Base-by-base conservation (phyloP, 2,113 vertebrate genomes). In the Cromileptes altivelis region DNA sequence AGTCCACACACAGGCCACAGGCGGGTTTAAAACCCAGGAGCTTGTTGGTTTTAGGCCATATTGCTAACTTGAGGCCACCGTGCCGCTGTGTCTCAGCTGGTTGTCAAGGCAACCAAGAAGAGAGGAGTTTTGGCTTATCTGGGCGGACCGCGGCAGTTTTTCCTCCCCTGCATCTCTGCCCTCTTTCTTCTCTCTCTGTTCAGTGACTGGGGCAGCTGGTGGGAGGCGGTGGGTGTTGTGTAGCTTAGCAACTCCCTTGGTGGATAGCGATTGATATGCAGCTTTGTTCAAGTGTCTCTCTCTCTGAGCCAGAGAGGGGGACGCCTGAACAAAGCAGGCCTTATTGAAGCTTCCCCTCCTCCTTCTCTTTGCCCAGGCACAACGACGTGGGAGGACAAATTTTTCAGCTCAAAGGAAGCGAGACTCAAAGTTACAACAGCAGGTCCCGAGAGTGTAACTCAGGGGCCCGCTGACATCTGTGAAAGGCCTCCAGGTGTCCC, bases 221-320 rank as follows among this genome's bases (percentile, higher is more conserved):
- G 93, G 90, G 88, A 88, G 90, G 65, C 18, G 45, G 91, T 87
- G 93, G 89, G 90, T 91, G 90, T 94, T 71, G 88, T 75, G 68
- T 96, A 92, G 85, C 97, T 49, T 96, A 92, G 97, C 96, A 98
- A 98, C 97, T 78, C 82, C 61, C 75, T 88, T 88, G 72, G 91
- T 84, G 65, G 56, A 83, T 85, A 61, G 85, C 74, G 65, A 91
- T 87, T 94, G 93, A 95, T 93, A 95, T 93, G 90, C 92, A 91
- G 88, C 91, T 90, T 92, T 93, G 88, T 93, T 85, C 89, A 53
- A 30, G 89, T 81, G 84, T 93, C 85, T 84, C 69, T 78, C 76
- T 87, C 81, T 81, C 63, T 45, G 70, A 82, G 80, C 71, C 57
- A 47, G 82, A 80, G 87, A 77, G 75, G 83, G 82, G 85, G 89